Conservation (phyloP, 1,140 invertebrate genomes). For the Drosophila bifasciata region DNA sequence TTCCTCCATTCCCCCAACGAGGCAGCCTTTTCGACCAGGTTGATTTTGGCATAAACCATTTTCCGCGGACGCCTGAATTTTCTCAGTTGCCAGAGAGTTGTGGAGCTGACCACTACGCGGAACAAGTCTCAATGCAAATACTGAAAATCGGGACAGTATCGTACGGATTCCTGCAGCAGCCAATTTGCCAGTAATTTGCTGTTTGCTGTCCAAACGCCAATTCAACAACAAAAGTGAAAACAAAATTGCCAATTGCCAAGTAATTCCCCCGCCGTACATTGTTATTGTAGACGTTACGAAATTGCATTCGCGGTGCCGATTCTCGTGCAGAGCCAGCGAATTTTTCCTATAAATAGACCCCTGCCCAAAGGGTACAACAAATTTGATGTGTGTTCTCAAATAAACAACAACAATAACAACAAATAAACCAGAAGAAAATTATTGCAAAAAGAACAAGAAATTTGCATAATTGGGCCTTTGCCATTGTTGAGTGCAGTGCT, state of each 20-base stretch:
- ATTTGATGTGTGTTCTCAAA: slow-evolving; percentile 46
- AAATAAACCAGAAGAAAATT: slow-evolving; percentile 7
- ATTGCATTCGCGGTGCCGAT: slow-evolving; percentile 37
- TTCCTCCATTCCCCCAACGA: slow-evolving; percentile 18
- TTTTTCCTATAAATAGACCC: slow-evolving; percentile 64
- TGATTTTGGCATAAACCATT: slow-evolving; percentile 72
- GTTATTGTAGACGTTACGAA: slow-evolving; percentile 53
- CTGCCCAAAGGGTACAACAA: slow-evolving; percentile 51
- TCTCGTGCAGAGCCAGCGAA: slow-evolving; percentile 46
- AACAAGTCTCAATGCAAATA: slow-evolving; percentile 35
- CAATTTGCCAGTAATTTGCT: slow-evolving; percentile 29
- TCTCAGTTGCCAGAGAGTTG: slow-evolving; percentile 68
- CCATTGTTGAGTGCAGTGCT: slow-evolving; percentile 5
- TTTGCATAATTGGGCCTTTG: slow-evolving; percentile 52
- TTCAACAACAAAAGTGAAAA: slow-evolving; percentile 45
- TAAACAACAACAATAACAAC: slow-evolving; percentile 33
- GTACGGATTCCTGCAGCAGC: slow-evolving; percentile 25
- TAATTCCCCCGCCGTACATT: slow-evolving; percentile 16
- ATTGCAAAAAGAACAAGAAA: slow-evolving; percentile 26
- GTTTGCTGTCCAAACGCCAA: slow-evolving; percentile 1
- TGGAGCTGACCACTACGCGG: slow-evolving; percentile 69
- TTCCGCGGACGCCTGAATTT: slow-evolving; percentile 75
- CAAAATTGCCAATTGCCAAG: slow-evolving; percentile 47
- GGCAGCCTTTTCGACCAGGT: slow-evolving; percentile 27
- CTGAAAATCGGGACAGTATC: not conserved